Percentiles rank a stretch among this genome's conserved stretches.
These are phyloP conservation scores for Ageneiosus marmoratus DNA, from an alignment of 2,113 vertebrate species.

Conservation along the genomic window DNA sequence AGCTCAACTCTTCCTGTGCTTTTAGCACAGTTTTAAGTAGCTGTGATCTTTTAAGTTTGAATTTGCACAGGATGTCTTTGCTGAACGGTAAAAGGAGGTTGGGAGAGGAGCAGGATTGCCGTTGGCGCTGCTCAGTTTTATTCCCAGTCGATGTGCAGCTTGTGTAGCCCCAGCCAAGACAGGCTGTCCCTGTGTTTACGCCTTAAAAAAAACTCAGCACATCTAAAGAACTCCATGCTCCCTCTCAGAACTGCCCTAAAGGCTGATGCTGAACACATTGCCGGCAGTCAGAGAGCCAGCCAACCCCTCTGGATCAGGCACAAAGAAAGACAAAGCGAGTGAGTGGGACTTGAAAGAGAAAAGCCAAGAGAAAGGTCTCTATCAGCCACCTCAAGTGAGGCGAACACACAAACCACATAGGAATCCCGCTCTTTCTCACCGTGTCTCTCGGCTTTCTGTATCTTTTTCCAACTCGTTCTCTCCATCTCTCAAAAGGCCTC, in stretches of 20 bases:
- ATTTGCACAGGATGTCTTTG: slow-evolving; percentile 12
- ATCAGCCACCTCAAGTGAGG: slow-evolving; percentile 44
- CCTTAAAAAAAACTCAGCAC: slow-evolving; percentile 12
- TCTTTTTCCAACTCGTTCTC: slow-evolving; percentile 43
- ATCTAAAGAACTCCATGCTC: slow-evolving; percentile 40
- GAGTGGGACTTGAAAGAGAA: slow-evolving; percentile 54
- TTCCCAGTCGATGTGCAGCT: slow-evolving; percentile 21
- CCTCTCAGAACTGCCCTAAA: slow-evolving; percentile 28
- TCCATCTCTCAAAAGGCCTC: slow-evolving; percentile 39
- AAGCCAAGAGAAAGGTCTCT: slow-evolving; percentile 39
- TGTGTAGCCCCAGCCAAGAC: slow-evolving; percentile 25
- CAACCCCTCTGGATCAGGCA: slow-evolving; percentile 49
- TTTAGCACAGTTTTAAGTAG: background rate
- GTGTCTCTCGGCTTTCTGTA: slow-evolving; percentile 39
- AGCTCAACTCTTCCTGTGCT: background rate
- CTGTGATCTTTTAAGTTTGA: slow-evolving; percentile 17
- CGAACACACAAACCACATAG: slow-evolving; percentile 41
- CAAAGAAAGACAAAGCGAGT: slow-evolving; percentile 41
- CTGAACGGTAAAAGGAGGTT: background rate
- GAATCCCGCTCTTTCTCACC: slow-evolving; percentile 39
- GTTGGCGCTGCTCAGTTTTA: slow-evolving; percentile 12
- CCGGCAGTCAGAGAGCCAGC: slow-evolving; percentile 33
- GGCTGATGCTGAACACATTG: slow-evolving; percentile 28
- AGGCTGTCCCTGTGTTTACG: slow-evolving; percentile 37
- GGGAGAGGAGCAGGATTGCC: slow-evolving; percentile 9